Evolutionary conservation across 2,113 vertebrate species (phyloP), one percentile per base, ranked within the genome.

Genomic region (Scalopus aquaticus): DNA sequence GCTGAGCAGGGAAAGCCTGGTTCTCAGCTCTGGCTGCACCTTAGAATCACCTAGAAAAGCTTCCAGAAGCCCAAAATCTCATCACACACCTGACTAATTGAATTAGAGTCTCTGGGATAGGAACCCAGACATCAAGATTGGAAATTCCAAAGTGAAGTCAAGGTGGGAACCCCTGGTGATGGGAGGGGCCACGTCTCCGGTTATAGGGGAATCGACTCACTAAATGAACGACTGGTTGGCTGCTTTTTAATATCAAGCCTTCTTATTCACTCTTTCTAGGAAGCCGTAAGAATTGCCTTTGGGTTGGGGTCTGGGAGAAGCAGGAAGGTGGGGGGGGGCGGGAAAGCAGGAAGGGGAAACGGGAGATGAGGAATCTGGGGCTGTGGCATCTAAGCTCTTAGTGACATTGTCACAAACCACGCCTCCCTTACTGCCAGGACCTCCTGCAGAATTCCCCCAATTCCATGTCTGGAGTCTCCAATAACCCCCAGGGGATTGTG

Each of bases 381-480:
- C 46, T 76, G 51, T 42, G 76, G 46, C 51, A 15, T 67, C 39
- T 72, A 64, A 80, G 77, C n/a, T 46, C 12, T 78, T 56, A 51
- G 94, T 86, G 73, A 37, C 80, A 11, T 49, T 77, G 80, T 94
- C 96, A 26, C 37, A 5, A 88, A 83, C 60, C 91, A 76, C 49
- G 0, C 95, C 92, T 97, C 93, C 96, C 95, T 96, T 28, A 24
- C 58, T 24, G 73, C 30, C 98, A 99, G 99, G 99, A 99, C 97
- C 98, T 99, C 98, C 98, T 99, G 98, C 99, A 99, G 98, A 99
- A 98, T 98, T 99, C 99, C 35, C 99, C 99, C 15, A 98, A 98
- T 20, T 99, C 99, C 49, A 98, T 99, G 98, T 99, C 99, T 6
- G 99, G 99, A 6, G 95, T 99, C 86, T 99, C 99, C 97, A 98